Evolutionary conservation across 2,113 vertebrate genomes (phyloP).

Genomic region (Ascaphus truei): DNA sequence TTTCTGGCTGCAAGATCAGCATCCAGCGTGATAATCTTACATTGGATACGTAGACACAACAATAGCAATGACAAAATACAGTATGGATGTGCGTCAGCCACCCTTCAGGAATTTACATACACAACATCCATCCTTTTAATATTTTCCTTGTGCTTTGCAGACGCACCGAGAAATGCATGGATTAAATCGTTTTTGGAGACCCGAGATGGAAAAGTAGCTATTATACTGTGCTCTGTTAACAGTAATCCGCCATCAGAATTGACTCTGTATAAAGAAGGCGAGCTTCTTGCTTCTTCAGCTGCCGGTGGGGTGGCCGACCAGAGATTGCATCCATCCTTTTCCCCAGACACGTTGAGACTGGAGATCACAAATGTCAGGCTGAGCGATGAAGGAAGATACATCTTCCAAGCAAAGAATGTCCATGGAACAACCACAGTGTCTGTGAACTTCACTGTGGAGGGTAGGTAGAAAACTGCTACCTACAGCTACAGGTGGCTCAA

Average conservation of each 20-base stretch:
- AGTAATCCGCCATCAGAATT: slow-evolving; percentile 52
- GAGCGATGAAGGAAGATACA: slow-evolving; percentile 57
- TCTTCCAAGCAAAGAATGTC: slow-evolving; percentile 46
- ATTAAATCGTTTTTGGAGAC: slow-evolving; percentile 56
- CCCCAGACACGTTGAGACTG: slow-evolving; percentile 46
- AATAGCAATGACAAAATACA: no score
- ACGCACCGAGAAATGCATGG: slow-evolving; percentile 49
- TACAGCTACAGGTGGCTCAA: no score
- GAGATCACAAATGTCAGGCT: slow-evolving; percentile 38
- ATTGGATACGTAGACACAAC: no score
- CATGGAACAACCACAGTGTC: slow-evolving; percentile 42
- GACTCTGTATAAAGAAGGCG: slow-evolving; percentile 39
- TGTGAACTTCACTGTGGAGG: slow-evolving; percentile 12
- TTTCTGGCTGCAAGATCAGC: no score
- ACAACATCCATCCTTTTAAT: not conserved
- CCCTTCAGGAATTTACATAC: not conserved
- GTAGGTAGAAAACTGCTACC: slow-evolving; percentile 50
- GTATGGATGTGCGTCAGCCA: not conserved
- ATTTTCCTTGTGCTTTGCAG: slow-evolving; percentile 31
- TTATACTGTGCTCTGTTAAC: slow-evolving; percentile 55
- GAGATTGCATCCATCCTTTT: not conserved
- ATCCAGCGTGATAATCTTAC: no score
- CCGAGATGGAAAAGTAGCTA: slow-evolving; percentile 17
- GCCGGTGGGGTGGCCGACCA: fast-evolving
- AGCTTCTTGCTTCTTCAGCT: not conserved